Percentiles rank a stretch among this genome's conserved stretches.
Evolutionary conservation across 2,797 vertebrate genomes (phyloP).

Genomic region (Microhierax caerulescens): DNA sequence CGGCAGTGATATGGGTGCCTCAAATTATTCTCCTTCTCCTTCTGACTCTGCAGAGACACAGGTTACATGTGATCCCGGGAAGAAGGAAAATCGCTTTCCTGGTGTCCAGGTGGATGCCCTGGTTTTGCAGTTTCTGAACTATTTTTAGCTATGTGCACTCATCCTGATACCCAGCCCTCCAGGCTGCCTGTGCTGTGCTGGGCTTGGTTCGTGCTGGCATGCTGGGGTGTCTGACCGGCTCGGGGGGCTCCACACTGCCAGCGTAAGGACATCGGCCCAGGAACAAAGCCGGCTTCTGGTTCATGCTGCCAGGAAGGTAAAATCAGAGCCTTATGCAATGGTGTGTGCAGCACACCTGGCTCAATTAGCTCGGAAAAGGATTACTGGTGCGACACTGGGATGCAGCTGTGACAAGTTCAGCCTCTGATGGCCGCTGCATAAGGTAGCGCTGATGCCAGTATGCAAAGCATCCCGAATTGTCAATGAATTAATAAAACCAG

Average conservation of each 20-base stretch:
- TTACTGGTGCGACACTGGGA: not conserved
- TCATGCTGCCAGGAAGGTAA: not conserved
- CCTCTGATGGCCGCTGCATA: not conserved
- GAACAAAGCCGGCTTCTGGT: not conserved
- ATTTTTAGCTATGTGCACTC: not conserved
- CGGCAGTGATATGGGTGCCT: not conserved
- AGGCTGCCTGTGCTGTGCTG: not conserved
- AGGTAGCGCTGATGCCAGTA: not conserved
- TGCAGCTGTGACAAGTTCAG: not conserved
- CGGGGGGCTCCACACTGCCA: not conserved
- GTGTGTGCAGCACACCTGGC: not conserved
- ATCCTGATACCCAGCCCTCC: not conserved
- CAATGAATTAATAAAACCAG: not conserved
- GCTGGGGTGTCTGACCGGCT: not conserved
- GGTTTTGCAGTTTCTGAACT: not conserved
- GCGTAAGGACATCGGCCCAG: not conserved
- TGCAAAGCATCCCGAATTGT: not conserved
- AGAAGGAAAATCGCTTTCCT: not conserved
- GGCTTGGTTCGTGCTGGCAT: not conserved
- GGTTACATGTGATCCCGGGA: not conserved
- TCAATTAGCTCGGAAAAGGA: constrained; percentile 62
- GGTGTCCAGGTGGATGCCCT: not conserved
- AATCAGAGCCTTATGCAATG: not conserved
- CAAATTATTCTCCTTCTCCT: not conserved
- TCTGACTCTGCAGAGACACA: not conserved